Conservation (phyloP, 2,797 vertebrate genomes). For the Podargus strigoides region DNA sequence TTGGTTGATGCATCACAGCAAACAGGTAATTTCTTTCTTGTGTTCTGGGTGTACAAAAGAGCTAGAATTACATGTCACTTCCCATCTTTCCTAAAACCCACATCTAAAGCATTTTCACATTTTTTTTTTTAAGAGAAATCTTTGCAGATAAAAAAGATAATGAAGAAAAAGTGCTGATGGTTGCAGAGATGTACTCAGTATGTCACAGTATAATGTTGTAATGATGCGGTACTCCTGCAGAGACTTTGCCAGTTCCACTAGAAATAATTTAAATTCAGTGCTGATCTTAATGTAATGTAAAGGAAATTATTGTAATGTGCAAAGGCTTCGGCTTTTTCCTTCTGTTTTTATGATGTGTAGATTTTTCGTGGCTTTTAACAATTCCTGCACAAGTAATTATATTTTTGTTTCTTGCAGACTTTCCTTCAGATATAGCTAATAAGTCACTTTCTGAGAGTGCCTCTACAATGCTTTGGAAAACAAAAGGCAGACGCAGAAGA, state of each 20-base stretch:
- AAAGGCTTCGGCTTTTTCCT: not conserved
- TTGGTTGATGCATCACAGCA: constrained; percentile 94
- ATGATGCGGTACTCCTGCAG: not conserved
- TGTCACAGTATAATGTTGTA: not conserved
- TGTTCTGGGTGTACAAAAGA: not conserved
- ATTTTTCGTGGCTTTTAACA: not conserved
- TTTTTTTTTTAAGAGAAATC: not conserved
- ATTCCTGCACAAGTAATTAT: not conserved
- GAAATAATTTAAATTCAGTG: not conserved
- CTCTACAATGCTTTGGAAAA: constrained; percentile 85
- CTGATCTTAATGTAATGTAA: not conserved
- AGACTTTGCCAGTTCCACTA: not conserved
- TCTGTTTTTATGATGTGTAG: not conserved
- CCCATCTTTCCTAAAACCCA: not conserved
- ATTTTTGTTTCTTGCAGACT: constrained; percentile 77
- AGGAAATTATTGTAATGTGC: not conserved
- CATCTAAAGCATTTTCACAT: too few species aligned
- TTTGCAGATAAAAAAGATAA: not conserved
- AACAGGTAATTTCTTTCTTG: constrained; percentile 75
- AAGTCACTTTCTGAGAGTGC: constrained; percentile 81
- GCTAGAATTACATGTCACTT: not conserved
- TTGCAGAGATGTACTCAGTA: not conserved
- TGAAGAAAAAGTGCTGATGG: not conserved
- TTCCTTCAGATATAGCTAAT: constrained; percentile 86
- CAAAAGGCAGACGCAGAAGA: constrained; percentile 83